Evolutionary conservation across 2,888 invertebrate genomes (phyloP).

Genomic region (Mythimna loreyi): DNA sequence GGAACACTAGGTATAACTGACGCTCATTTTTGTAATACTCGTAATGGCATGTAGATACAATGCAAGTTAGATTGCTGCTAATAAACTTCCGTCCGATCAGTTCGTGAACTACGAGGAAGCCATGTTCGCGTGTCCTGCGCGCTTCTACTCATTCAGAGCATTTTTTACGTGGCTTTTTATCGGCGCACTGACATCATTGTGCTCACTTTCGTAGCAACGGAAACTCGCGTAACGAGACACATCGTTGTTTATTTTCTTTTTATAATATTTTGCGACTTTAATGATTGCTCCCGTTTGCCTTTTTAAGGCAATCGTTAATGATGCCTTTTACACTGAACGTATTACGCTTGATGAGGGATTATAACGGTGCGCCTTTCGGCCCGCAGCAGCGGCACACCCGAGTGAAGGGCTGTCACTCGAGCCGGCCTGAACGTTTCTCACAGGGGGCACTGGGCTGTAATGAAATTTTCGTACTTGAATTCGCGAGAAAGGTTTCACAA

Average conservation of each 20-base stretch:
- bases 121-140: slow-evolving; percentile 76
- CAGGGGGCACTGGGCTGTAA: slow-evolving; percentile 81
- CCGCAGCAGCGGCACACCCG: slow-evolving; percentile 70
- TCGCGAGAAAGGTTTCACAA: slow-evolving; percentile 74
- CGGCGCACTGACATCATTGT: slow-evolving; percentile 85
- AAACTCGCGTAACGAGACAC: slow-evolving; percentile 88
- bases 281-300: slow-evolving; percentile 89
- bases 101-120: slow-evolving; percentile 72
- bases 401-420: slow-evolving; percentile 89
- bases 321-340: slow-evolving; percentile 88
- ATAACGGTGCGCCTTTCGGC: slow-evolving; percentile 84
- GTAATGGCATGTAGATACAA: slow-evolving; percentile 71
- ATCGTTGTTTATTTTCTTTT: slow-evolving; percentile 84
- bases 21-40: slow-evolving; percentile 65
- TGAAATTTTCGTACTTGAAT: slow-evolving; percentile 77
- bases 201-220: slow-evolving; percentile 89
- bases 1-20: slow-evolving; percentile 1
- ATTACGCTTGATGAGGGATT: slow-evolving; percentile 87
- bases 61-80: slow-evolving; percentile 68
- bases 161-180: slow-evolving; percentile 86
- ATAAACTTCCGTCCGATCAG: slow-evolving; percentile 77
- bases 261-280: slow-evolving; percentile 88
- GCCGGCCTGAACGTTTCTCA: slow-evolving; percentile 83
- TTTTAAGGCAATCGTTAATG: slow-evolving; percentile 90
- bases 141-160: slow-evolving; percentile 83